Evolutionary conservation across 1,140 invertebrate genomes (phyloP), one percentile per base, ranked within the genome.

Genomic region (Drosophila hydei): DNA sequence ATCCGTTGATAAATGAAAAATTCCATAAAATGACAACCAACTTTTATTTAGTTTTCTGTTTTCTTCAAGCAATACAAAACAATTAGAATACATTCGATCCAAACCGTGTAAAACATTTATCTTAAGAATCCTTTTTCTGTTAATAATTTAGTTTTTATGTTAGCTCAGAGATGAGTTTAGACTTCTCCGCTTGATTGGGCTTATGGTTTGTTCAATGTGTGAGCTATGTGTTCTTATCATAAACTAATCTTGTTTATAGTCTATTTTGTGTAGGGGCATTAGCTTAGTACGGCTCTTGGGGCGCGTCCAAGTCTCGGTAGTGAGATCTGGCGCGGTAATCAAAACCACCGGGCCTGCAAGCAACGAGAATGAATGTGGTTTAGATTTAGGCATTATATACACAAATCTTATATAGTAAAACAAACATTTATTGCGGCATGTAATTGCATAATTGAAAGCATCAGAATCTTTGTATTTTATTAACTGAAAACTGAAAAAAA

Each of bases 281-380:
- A 23, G 40, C 11, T 72, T 88, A 88, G 76, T 88, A 88, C 69
- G 96, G 95, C 92, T 97, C 96, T 92, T 96, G 94, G 55, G 97
- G 97, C 55, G 97, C 97, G 92, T 97, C 97, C 92, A 98, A 94
- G 93, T 98, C 97, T 90, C 97, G 94, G 93, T 98, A 98, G 92
- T 97, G 96, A 89, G 97, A 96, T 78, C 97, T 94, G 77, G 96
- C 95, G 91, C 96, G 94, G 92, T 95, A 96, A 90, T 97, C 96
- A 89, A 89, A 83, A 79, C 94, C 94, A 81, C 94, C 94, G 88
- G 94, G 94, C 92, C 94, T 95, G 94, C 84, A 94, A 94, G 91
- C 80, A 90, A 88, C 83, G 79, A 79, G 38, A 88, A 85, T 84
- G 67, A 76, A 56, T 43, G 54, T 56, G 25, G 71, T 83, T 79